Evolutionary conservation across 2,888 invertebrate genomes (phyloP).

Genomic region (Hemithea aestivaria): DNA sequence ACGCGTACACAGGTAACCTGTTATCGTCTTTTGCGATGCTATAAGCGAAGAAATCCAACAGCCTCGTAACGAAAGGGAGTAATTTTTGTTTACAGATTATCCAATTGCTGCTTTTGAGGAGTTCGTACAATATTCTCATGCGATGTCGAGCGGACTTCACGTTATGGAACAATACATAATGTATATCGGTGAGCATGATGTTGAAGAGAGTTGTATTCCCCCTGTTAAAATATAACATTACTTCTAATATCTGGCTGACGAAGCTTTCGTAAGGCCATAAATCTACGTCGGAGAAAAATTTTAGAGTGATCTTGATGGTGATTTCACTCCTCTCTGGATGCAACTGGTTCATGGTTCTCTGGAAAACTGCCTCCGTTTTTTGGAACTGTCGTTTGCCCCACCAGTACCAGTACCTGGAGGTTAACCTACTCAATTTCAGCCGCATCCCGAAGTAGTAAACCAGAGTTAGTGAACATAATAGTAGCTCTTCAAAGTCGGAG

Average conservation of each 20-base stretch:
- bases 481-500: constrained; percentile 40
- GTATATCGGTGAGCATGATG: constrained; percentile 52
- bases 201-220: constrained; percentile 48
- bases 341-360: constrained; percentile 44
- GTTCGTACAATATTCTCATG: constrained; percentile 68
- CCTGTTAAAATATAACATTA: constrained; percentile 45
- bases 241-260: constrained; percentile 49
- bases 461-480: constrained; percentile 46
- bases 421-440: constrained; percentile 40
- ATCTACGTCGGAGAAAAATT: constrained; percentile 42
- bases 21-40: constrained; percentile 46
- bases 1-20: constrained; percentile 39
- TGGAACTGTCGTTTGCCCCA: constrained; percentile 41
- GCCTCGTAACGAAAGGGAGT: constrained; percentile 54
- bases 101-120: constrained; percentile 70
- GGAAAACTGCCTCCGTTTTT: constrained; percentile 46
- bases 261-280: constrained; percentile 56
- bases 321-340: constrained; percentile 49
- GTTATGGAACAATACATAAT: constrained; percentile 44
- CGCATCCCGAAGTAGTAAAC: constrained; percentile 58
- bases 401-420: constrained; percentile 37
- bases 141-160: constrained; percentile 59
- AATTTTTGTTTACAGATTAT: constrained; percentile 56
- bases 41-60: constrained; percentile 68
- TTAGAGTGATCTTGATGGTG: constrained; percentile 46